Percentiles rank a stretch among this genome's conserved stretches.
phyloP scores from a whole-genome alignment of 2,797 vertebrate species.

The Sebastes oblongus region DNA sequence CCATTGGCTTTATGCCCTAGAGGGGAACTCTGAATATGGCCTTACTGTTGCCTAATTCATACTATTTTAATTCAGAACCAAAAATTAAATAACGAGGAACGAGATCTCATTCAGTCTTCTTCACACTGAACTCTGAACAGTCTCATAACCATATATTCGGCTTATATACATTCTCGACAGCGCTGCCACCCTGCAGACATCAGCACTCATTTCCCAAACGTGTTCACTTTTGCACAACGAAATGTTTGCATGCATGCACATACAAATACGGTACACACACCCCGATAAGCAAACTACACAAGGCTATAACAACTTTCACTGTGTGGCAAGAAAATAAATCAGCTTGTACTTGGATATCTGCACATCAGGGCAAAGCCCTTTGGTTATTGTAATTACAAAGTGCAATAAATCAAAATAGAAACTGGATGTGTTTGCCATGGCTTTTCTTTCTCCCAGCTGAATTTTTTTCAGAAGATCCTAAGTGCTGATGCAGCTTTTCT shows the following conservation, averaged over 20 bases:
- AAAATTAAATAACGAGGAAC: background rate
- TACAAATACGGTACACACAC: conserved; percentile 20
- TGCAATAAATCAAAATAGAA: conserved; percentile 76
- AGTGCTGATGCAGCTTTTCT: conserved; percentile 72
- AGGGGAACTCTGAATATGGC: background rate
- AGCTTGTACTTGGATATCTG: conserved; percentile 62
- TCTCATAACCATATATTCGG: conserved; percentile 1
- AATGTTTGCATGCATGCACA: conserved; percentile 50
- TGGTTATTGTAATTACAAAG: conserved; percentile 75
- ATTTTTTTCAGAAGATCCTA: conserved; percentile 41
- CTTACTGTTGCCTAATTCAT: background rate
- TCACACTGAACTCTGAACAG: background rate
- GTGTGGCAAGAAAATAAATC: conserved; percentile 63
- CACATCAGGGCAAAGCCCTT: conserved; percentile 65
- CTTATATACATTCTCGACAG: conserved; percentile 20
- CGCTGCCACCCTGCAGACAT: conserved; percentile 49
- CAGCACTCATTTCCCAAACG: conserved; percentile 49
- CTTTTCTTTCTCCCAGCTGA: conserved; percentile 51
- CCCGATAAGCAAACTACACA: conserved; percentile 52
- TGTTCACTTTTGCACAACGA: conserved; percentile 51
- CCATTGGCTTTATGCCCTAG: conserved; percentile 12
- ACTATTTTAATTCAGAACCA: conserved; percentile 9
- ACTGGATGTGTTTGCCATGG: conserved; percentile 51
- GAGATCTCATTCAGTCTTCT: background rate
- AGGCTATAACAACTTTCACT: conserved; percentile 41